Conservation (phyloP, 2,797 vertebrate species). For the Mormyrops boulengeri region DNA sequence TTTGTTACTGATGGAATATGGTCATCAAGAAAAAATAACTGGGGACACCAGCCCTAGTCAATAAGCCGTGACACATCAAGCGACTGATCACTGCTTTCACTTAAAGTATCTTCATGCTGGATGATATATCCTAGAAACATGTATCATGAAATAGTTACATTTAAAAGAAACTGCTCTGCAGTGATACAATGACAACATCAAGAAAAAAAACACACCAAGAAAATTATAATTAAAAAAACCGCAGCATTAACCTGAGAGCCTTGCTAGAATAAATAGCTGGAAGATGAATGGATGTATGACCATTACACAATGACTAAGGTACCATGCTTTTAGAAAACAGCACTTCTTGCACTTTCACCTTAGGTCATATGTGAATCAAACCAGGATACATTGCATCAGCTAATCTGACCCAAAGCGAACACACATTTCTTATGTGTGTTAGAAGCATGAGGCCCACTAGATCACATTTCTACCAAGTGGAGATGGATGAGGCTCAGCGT, state of each 20-base stretch:
- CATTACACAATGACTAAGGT: not conserved
- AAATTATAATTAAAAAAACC: not conserved
- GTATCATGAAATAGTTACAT: not conserved
- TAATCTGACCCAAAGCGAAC: not conserved
- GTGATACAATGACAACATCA: not conserved
- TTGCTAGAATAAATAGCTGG: not conserved
- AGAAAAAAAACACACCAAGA: not conserved
- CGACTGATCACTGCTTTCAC: not conserved
- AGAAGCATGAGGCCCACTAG: not conserved
- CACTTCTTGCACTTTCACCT: not conserved
- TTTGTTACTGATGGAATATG: not conserved
- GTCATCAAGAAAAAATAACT: not conserved
- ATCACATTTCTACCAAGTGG: constrained; percentile 1
- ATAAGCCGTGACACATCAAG: not conserved
- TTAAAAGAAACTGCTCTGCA: not conserved
- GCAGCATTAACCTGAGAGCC: not conserved
- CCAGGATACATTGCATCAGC: constrained; percentile 28
- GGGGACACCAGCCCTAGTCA: not conserved
- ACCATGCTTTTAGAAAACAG: not conserved
- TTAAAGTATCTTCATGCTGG: not conserved
- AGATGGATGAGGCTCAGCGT: not conserved
- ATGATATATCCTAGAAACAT: not conserved
- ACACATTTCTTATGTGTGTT: constrained; percentile 13
- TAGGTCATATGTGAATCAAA: constrained; percentile 21
- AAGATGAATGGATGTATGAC: not conserved